These are phyloP conservation scores for Caenorhabditis becei DNA, from an alignment of 2,888 invertebrate species.

Conservation along the genomic window DNA sequence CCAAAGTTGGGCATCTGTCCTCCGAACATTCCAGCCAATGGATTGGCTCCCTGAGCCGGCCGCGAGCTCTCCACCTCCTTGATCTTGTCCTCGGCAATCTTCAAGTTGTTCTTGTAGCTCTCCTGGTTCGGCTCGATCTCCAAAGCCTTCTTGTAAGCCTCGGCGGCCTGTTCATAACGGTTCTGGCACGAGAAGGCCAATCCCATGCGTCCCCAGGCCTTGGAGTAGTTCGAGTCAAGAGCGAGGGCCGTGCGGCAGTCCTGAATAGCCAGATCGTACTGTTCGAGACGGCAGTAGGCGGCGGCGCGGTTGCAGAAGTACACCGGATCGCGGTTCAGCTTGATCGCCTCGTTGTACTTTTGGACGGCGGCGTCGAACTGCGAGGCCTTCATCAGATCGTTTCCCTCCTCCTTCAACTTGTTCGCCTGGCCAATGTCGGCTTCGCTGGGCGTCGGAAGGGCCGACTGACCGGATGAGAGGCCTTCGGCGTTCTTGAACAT, in stretches of 20 bases:
- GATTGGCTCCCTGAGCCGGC: constrained; percentile 42
- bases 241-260: constrained; percentile 93
- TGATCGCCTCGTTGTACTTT: constrained; percentile 92
- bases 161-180: constrained; percentile 89
- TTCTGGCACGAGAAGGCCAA: constrained; percentile 91
- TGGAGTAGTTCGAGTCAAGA: constrained; percentile 93
- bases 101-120: constrained; percentile 89
- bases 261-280: constrained; percentile 89
- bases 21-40: constrained; percentile 69
- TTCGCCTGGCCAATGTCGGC: constrained; percentile 87
- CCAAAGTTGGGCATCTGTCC: constrained; percentile 73
- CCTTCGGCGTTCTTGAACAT: constrained; percentile 83
- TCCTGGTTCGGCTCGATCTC: constrained; percentile 94
- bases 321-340: constrained; percentile 91
- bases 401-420: constrained; percentile 88
- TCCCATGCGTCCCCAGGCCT: constrained; percentile 83
- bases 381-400: constrained; percentile 88
- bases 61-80: constrained; percentile 77
- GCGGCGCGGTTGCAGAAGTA: constrained; percentile 97
- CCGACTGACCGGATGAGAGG: constrained; percentile 67
- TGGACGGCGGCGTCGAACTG: constrained; percentile 89
- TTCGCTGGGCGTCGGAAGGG: constrained; percentile 78
- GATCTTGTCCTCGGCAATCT: constrained; percentile 87
- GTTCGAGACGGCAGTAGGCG: constrained; percentile 91
- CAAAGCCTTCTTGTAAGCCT: constrained; percentile 91